Evolutionary conservation across 1,140 invertebrate genomes (phyloP).

Genomic region (Cotesia glomerata): DNA sequence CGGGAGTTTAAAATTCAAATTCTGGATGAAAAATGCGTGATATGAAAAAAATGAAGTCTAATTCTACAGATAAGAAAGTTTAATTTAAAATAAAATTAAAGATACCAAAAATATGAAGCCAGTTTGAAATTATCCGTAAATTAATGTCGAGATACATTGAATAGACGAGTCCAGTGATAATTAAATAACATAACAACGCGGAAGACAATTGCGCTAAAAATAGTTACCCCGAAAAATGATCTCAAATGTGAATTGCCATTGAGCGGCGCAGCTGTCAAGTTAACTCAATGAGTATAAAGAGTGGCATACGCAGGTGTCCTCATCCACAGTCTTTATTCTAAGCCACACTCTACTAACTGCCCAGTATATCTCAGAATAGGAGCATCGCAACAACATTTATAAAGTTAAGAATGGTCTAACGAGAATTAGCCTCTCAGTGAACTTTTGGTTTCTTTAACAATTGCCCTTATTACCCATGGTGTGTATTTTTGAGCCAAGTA

Average conservation of each 20-base stretch:
- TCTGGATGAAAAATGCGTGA: too few species aligned
- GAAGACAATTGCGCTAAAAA: too few species aligned
- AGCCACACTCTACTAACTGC: too few species aligned
- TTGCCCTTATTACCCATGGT: not conserved
- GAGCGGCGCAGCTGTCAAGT: constrained; percentile 26
- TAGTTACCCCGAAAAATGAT: too few species aligned
- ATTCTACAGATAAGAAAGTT: too few species aligned
- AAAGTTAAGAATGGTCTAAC: constrained; percentile 30
- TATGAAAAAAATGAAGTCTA: too few species aligned
- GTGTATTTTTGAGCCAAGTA: not conserved
- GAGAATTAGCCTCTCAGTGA: constrained; percentile 15
- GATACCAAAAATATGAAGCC: too few species aligned
- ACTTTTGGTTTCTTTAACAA: not conserved
- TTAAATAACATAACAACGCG: not conserved
- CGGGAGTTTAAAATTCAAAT: too few species aligned
- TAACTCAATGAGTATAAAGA: constrained; percentile 28
- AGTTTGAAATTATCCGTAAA: too few species aligned
- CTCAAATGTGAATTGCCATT: constrained; percentile 21
- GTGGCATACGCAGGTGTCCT: constrained; percentile 25
- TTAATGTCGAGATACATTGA: not conserved
- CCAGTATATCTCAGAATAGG: too few species aligned
- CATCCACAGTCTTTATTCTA: too few species aligned
- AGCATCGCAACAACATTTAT: constrained; percentile 11
- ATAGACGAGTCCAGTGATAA: not conserved
- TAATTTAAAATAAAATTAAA: too few species aligned